phyloP scores from a whole-genome alignment of 1,140 invertebrate species.

The Wiebesia pumilae region DNA sequence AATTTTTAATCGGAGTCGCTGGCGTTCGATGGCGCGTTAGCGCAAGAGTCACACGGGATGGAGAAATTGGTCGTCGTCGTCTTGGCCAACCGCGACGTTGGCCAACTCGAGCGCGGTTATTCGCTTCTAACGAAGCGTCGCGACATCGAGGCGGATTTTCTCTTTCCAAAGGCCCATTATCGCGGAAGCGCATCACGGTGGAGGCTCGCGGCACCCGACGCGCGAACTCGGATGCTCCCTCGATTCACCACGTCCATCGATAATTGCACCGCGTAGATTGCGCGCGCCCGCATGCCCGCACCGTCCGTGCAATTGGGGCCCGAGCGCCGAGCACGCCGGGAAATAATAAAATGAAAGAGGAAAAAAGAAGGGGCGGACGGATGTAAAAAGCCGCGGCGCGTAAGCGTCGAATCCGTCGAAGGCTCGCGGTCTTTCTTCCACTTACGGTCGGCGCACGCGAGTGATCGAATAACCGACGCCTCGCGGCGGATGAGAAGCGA shows the following conservation, averaged over 20 bases:
- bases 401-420: too few relatives aligned
- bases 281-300: conserved; percentile 46
- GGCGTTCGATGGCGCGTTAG: background rate
- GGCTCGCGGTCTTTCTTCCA: background rate
- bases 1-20: too few relatives aligned
- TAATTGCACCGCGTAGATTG: conserved; percentile 25
- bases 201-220: too few relatives aligned
- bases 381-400: too few relatives aligned
- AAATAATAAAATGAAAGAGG: background rate
- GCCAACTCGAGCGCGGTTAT: too few relatives aligned
- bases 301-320: conserved; percentile 39
- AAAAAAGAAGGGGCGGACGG: background rate
- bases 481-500: background rate
- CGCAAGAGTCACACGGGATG: background rate
- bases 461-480: conserved; percentile 23
- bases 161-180: background rate
- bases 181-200: conserved; percentile 1
- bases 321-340: background rate
- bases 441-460: background rate
- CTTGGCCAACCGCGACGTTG: too few relatives aligned
- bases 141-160: background rate
- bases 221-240: background rate
- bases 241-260: conserved; percentile 39
- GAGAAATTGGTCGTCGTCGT: background rate
- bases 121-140: background rate